phyloP scores from a whole-genome alignment of 2,888 invertebrate genomes.

The Meghimatium bilineatum region DNA sequence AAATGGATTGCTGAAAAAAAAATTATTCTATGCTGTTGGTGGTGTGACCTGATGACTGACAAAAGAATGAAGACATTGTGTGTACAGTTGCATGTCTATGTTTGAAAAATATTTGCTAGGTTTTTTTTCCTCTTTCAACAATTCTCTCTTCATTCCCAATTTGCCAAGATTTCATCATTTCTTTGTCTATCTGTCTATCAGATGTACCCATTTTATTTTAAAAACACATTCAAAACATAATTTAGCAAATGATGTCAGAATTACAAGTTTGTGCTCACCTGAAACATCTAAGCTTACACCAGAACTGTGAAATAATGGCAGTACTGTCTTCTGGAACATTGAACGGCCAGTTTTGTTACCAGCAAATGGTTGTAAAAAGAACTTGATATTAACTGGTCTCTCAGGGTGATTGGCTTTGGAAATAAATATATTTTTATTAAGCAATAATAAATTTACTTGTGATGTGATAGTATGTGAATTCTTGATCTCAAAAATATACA shows the following conservation, averaged over 20 bases:
- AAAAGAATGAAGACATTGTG: too few relatives aligned
- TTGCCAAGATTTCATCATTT: not conserved
- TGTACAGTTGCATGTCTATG: too few relatives aligned
- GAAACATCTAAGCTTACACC: conserved; percentile 64
- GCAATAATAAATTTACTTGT: not conserved
- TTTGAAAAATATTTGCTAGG: too few relatives aligned
- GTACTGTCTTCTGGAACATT: conserved; percentile 61
- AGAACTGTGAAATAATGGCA: conserved; percentile 67
- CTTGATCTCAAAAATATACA: too few relatives aligned
- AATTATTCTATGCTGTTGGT: too few relatives aligned
- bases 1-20: too few relatives aligned
- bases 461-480: too few relatives aligned
- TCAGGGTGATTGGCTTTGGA: conserved; percentile 56
- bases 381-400: conserved; percentile 65
- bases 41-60: too few relatives aligned
- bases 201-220: too few relatives aligned
- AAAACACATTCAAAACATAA: not conserved
- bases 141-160: too few relatives aligned
- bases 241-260: not conserved
- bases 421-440: not conserved
- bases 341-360: conserved; percentile 61
- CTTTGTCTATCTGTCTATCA: not conserved
- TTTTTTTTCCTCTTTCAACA: too few relatives aligned
- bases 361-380: conserved; percentile 70
- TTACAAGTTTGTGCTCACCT: conserved; percentile 56